A percentile compares a stretch with the other conserved stretches of the same genome.
Evolutionary conservation across 2,113 vertebrate genomes (phyloP).

Genomic region (Anguilla japonica): DNA sequence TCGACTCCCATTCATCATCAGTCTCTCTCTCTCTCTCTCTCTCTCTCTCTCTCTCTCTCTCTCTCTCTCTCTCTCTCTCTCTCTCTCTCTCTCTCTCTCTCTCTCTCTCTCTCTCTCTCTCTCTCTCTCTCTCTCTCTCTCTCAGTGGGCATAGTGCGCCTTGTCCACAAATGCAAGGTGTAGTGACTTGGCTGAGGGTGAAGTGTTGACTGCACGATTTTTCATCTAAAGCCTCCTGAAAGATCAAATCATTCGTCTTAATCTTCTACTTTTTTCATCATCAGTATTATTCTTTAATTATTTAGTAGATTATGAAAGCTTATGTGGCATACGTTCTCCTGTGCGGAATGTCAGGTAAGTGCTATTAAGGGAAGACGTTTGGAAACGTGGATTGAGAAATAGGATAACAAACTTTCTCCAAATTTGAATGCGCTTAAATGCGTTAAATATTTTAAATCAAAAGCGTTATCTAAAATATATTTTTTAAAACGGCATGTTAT

Average conservation of each 20-base stretch:
- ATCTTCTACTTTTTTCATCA: not conserved
- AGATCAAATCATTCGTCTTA: not conserved
- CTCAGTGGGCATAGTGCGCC: not conserved
- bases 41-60: not conserved
- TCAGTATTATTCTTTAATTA: not conserved
- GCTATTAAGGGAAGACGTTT: not conserved
- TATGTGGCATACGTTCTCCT: constrained; percentile 47
- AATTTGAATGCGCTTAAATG: no score
- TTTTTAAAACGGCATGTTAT: no score
- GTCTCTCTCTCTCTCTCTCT: not conserved
- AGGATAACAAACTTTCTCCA: no score
- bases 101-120: no score
- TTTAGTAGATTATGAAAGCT: constrained; percentile 45
- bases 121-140: no score
- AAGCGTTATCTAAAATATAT: no score
- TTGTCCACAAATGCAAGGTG: not conserved
- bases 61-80: no score
- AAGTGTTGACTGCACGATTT: not conserved
- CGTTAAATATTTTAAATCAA: no score
- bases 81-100: no score
- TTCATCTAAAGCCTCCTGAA: not conserved
- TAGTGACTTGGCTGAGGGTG: not conserved
- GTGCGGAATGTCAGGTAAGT: constrained; percentile 53
- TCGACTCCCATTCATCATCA: not conserved
- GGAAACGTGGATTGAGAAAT: not conserved